Conservation (phyloP, 2,888 invertebrate genomes). For the Gastracanthus pulcherrimus region DNA sequence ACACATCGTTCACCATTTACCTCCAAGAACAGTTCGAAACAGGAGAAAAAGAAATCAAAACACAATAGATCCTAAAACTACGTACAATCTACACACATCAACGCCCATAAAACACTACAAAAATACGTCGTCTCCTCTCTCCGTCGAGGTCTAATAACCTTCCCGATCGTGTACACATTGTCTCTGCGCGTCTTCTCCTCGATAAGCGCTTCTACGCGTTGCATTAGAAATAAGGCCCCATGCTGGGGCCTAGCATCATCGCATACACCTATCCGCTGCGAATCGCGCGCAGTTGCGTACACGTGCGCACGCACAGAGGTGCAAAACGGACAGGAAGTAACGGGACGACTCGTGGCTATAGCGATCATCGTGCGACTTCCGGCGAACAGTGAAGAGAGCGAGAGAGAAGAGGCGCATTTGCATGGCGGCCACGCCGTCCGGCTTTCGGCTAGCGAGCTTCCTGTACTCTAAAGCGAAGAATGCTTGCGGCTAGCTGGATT, state of each 20-base stretch:
- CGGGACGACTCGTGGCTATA: conserved; percentile 66
- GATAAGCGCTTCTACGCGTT: conserved; percentile 9
- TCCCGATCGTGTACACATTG: conserved; percentile 22
- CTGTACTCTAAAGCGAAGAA: conserved; percentile 5
- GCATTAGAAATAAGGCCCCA: conserved; percentile 34
- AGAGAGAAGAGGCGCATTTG: conserved; percentile 44
- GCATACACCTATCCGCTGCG: neutral
- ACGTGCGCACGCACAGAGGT: conserved; percentile 14
- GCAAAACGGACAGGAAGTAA: conserved; percentile 72
- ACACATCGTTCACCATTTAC: too few species aligned
- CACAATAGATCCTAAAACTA: conserved; percentile 6
- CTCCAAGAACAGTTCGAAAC: neutral
- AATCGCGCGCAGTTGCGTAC: neutral
- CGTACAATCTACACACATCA: too few species aligned
- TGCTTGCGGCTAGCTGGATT: neutral
- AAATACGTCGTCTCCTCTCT: too few species aligned
- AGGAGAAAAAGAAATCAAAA: neutral
- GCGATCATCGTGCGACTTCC: conserved; percentile 68
- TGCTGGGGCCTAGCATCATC: too few species aligned
- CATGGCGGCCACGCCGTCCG: conserved; percentile 45
- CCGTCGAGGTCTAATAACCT: conserved; percentile 52
- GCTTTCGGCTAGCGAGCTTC: conserved; percentile 17
- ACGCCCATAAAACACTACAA: too few species aligned
- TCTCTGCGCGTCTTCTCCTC: neutral
- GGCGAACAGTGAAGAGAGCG: too few species aligned